Conservation (phyloP, 2,888 invertebrate genomes). For the Metellina segmentata region DNA sequence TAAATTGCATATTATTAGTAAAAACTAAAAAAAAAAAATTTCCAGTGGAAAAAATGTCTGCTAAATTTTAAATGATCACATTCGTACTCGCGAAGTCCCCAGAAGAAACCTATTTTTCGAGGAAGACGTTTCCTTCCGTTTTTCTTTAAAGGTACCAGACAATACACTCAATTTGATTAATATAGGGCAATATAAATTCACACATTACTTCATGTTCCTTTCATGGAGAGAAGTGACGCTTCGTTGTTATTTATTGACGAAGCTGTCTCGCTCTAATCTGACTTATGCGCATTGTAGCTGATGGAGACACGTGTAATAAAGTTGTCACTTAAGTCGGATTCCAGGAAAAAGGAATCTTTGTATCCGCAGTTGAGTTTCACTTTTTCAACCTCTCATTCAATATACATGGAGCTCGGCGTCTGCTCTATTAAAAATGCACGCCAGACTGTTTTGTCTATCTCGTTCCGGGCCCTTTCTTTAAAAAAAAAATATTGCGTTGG, state of each 20-base stretch:
- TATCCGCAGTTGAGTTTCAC: conserved; percentile 29
- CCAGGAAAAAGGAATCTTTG: conserved; percentile 33
- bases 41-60: no score
- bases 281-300: conserved; percentile 48
- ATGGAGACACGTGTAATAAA: conserved; percentile 69
- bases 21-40: no score
- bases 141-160: neutral
- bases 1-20: no score
- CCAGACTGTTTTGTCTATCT: conserved; percentile 50
- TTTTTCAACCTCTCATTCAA: conserved; percentile 69
- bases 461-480: conserved; percentile 10
- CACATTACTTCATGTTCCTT: neutral
- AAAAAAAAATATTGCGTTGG: neutral
- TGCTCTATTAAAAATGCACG: conserved; percentile 66
- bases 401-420: conserved; percentile 62
- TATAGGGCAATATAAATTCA: neutral
- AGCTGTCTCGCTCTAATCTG: conserved; percentile 42
- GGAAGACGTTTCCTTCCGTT: neutral
- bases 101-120: no score
- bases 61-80: no score
- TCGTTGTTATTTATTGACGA: conserved; percentile 31
- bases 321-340: conserved; percentile 71
- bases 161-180: neutral
- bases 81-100: no score
- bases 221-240: conserved; percentile 1